Conservation (phyloP, 2,888 invertebrate genomes). For the Acanthoscelides obtectus region DNA sequence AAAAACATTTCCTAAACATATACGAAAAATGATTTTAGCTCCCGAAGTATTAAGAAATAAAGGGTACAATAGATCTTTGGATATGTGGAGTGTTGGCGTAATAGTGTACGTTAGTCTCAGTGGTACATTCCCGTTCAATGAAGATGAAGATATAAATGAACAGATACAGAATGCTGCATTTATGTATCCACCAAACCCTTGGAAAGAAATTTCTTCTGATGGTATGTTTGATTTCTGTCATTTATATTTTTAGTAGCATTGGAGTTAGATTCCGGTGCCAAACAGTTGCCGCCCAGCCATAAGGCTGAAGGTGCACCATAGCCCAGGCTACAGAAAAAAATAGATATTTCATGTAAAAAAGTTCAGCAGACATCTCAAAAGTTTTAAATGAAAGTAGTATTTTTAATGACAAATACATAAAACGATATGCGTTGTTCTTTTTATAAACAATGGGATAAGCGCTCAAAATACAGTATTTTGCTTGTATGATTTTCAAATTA, state of each 20-base stretch:
- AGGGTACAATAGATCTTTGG: slow-evolving; percentile 96
- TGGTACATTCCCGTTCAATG: slow-evolving; percentile 99
- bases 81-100: slow-evolving; percentile 99
- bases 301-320: no score
- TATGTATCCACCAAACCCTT: slow-evolving; percentile 98
- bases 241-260: no score
- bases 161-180: slow-evolving; percentile 99
- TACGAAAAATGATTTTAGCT: slow-evolving; percentile 53
- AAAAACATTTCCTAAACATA: neutral
- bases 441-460: no score
- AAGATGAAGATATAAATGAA: slow-evolving; percentile 99
- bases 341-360: no score
- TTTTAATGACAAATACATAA: no score
- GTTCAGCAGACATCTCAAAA: no score
- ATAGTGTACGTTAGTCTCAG: slow-evolving; percentile 98
- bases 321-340: no score
- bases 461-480: no score
- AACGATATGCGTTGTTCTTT: no score
- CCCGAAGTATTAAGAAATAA: slow-evolving; percentile 98
- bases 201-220: slow-evolving; percentile 92
- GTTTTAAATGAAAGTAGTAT: no score
- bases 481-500: no score
- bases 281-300: neutral
- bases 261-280: no score
- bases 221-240: slow-evolving; percentile 50